Conservation (phyloP, 2,113 vertebrate genomes). For the Tupaia tana region DNA sequence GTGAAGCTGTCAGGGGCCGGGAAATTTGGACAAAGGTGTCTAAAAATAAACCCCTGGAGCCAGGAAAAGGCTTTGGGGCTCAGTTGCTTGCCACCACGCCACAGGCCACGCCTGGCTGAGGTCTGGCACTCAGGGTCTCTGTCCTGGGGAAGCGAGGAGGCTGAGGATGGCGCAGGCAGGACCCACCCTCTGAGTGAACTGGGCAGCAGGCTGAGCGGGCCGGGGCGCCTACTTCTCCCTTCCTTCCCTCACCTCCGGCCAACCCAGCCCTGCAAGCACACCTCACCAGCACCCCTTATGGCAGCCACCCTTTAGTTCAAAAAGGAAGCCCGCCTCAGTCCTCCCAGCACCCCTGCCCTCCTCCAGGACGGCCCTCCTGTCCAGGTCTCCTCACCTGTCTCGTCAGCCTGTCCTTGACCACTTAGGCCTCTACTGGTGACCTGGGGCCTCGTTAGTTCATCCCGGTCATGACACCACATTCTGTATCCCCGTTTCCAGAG, state of each 20-base stretch:
- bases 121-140: slow-evolving; percentile 43
- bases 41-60: slow-evolving; percentile 79
- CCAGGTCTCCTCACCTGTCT: neutral
- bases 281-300: neutral
- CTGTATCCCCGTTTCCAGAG: neutral
- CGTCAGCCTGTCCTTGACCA: neutral
- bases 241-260: neutral
- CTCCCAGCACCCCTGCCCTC: neutral
- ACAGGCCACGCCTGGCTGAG: slow-evolving; percentile 57
- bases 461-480: neutral
- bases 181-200: neutral
- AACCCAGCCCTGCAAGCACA: neutral
- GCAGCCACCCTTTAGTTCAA: neutral
- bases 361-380: neutral
- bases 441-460: neutral
- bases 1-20: slow-evolving; percentile 79
- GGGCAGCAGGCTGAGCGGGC: neutral
- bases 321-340: neutral
- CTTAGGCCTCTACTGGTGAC: neutral
- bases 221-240: neutral
- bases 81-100: slow-evolving; percentile 59
- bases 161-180: neutral
- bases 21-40: slow-evolving; percentile 81
- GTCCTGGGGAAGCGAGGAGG: neutral
- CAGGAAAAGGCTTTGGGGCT: slow-evolving; percentile 74